Evolutionary conservation across 92 coral and sea anemone species (phyloP), one percentile per base, ranked within the genome.

Genomic region (Isaurus tuberculatus): DNA sequence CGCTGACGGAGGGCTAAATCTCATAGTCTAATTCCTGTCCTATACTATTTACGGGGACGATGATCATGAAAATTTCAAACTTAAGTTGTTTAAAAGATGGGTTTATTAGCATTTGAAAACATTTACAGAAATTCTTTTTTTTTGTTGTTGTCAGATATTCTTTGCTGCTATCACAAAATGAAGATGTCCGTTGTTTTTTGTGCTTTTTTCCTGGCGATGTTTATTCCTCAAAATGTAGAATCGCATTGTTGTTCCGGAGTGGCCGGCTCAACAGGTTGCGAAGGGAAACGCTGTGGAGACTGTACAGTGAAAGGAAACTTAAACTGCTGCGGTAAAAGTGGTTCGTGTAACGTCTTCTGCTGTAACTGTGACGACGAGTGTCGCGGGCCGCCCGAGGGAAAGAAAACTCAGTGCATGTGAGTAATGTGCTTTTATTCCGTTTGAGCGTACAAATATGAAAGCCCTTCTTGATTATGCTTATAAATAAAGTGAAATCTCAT

Each of bases 311-410:
- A 43, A n/a, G 51, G 37, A 33, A 17, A n/a, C 1, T 34, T 17
- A 14, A 68, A 11, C 48, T 68, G 73, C 25, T 68, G 73, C 46
- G 37, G 31, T 1, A 19, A 49, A 15, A 9, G 2, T 4, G 79
- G 79, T 27, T 28, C 79, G 1, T 73, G 79, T 15, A 73, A 73
- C 15, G 2, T 73, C 9, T 73, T 73, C 63, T 73, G 79, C 16
- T 73, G 79, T 34, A 48, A 46, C 43, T 73, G 79, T n/a, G 79
- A 73, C n/a, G 7, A 13, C 27, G 42, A 28, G 26, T 73, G 79
- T 51, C 79, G 51, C 25, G 19, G 26, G 53, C 63, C 79, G 1
- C 64, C 79, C 1, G 19, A 22, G 23, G 79, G 65, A 28, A 20
- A 25, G 23, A 46, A 5, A 14, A 34, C 51, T 48, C 4, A 8